Evolutionary conservation across 2,888 invertebrate genomes (phyloP).

Genomic region (Idaea biselata): DNA sequence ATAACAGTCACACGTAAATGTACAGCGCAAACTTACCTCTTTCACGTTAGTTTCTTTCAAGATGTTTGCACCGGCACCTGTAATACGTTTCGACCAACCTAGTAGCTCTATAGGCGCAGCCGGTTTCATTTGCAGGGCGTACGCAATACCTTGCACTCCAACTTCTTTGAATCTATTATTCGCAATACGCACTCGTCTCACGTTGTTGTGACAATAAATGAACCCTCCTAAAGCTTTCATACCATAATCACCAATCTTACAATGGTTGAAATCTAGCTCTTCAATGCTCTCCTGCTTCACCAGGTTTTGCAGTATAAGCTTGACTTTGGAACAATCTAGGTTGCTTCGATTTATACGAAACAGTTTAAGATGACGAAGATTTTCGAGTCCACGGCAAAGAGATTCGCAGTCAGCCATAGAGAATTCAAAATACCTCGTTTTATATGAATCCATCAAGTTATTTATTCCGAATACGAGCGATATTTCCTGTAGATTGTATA

Average conservation of each 20-base stretch:
- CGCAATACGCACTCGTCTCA: slow-evolving; percentile 73
- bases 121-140: slow-evolving; percentile 73
- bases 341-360: slow-evolving; percentile 82
- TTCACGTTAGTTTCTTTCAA: too few species aligned
- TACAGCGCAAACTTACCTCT: too few species aligned
- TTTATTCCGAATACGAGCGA: slow-evolving; percentile 66
- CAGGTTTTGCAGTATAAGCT: slow-evolving; percentile 78
- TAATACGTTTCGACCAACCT: slow-evolving; percentile 38
- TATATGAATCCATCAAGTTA: slow-evolving; percentile 74
- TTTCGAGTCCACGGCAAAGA: slow-evolving; percentile 75
- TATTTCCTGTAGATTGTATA: slow-evolving; percentile 78
- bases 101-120: slow-evolving; percentile 70
- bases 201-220: slow-evolving; percentile 64
- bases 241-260: slow-evolving; percentile 82
- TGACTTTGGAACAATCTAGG: slow-evolving; percentile 80
- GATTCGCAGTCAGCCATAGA: slow-evolving; percentile 80
- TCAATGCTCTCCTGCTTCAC: slow-evolving; percentile 74
- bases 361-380: slow-evolving; percentile 68
- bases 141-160: slow-evolving; percentile 78
- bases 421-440: slow-evolving; percentile 82
- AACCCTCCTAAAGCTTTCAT: slow-evolving; percentile 83
- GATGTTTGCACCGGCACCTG: too few species aligned
- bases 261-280: slow-evolving; percentile 84
- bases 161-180: slow-evolving; percentile 79
- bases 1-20: too few species aligned